Evolutionary conservation across 2,888 invertebrate species (phyloP).

Genomic region (Heterodera filipjevi): DNA sequence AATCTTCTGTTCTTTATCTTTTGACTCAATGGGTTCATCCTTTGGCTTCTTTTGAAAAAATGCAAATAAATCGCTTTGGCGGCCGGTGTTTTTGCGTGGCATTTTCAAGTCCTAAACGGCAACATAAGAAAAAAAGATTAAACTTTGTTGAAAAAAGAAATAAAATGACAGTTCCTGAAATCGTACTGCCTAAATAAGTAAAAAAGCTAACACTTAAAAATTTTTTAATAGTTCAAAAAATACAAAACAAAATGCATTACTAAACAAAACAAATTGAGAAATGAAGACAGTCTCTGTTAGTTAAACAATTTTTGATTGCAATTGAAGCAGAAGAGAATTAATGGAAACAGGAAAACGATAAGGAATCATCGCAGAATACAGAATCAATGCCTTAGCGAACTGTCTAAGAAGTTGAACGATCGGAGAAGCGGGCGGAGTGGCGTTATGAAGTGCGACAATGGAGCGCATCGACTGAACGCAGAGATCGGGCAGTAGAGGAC

Average conservation of each 20-base stretch:
- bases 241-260: slow-evolving; percentile 20
- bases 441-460: slow-evolving; percentile 43
- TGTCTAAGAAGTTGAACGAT: slow-evolving; percentile 29
- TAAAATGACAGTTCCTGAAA: no score
- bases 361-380: slow-evolving; percentile 58
- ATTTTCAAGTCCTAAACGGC: background rate
- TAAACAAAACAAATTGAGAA: slow-evolving; percentile 25
- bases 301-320: slow-evolving; percentile 52
- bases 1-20: background rate
- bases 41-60: slow-evolving; percentile 29
- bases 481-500: slow-evolving; percentile 55
- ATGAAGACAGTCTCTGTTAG: background rate
- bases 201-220: no score
- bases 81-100: slow-evolving; percentile 23
- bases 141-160: background rate
- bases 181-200: no score
- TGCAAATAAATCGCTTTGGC: slow-evolving; percentile 30
- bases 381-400: slow-evolving; percentile 54
- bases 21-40: slow-evolving; percentile 3
- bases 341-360: slow-evolving; percentile 60
- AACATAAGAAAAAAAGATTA: background rate
- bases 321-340: slow-evolving; percentile 56
- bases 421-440: slow-evolving; percentile 18
- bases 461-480: slow-evolving; percentile 55
- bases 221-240: slow-evolving; percentile 19